A percentile compares a stretch with the other conserved stretches of the same genome.
Evolutionary conservation across 2,888 invertebrate genomes (phyloP).

Genomic region (Pandemis heparana): DNA sequence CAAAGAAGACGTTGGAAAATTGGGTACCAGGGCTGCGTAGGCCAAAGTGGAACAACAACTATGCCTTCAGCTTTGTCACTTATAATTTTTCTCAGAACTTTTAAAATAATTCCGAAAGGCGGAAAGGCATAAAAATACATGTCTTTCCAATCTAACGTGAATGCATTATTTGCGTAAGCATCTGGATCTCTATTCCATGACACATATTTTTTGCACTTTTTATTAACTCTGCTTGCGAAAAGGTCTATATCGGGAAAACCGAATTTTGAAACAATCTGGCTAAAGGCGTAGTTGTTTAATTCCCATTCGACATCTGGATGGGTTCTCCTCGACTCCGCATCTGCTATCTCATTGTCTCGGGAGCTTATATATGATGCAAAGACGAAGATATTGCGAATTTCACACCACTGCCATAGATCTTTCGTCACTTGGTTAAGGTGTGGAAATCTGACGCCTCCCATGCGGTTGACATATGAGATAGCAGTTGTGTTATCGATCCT

Average conservation of each 20-base stretch:
- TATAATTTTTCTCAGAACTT: not conserved
- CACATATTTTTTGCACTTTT: too few relatives aligned
- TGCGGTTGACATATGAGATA: conserved; percentile 6
- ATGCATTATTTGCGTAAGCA: too few relatives aligned
- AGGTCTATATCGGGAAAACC: not conserved
- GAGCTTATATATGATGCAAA: conserved; percentile 1
- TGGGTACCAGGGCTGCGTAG: conserved; percentile 10
- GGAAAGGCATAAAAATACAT: too few relatives aligned
- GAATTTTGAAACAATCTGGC: conserved; percentile 1
- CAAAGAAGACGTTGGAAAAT: not conserved
- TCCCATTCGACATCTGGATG: conserved; percentile 7
- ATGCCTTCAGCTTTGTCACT: conserved; percentile 9
- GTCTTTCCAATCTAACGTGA: too few relatives aligned
- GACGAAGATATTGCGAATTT: too few relatives aligned
- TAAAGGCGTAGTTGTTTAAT: not conserved
- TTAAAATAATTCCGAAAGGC: too few relatives aligned
- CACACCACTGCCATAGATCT: not conserved
- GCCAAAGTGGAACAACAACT: conserved; percentile 10
- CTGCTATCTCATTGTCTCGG: conserved; percentile 2
- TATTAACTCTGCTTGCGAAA: too few relatives aligned
- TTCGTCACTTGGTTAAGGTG: conserved; percentile 4
- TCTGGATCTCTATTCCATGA: too few relatives aligned
- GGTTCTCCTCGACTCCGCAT: conserved; percentile 2
- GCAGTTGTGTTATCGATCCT: conserved; percentile 4
- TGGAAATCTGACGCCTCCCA: conserved; percentile 2